A percentile compares a stretch with the other conserved stretches of the same genome.
Evolutionary conservation across 1,140 invertebrate species (phyloP).

Genomic region (Pinna nobilis): DNA sequence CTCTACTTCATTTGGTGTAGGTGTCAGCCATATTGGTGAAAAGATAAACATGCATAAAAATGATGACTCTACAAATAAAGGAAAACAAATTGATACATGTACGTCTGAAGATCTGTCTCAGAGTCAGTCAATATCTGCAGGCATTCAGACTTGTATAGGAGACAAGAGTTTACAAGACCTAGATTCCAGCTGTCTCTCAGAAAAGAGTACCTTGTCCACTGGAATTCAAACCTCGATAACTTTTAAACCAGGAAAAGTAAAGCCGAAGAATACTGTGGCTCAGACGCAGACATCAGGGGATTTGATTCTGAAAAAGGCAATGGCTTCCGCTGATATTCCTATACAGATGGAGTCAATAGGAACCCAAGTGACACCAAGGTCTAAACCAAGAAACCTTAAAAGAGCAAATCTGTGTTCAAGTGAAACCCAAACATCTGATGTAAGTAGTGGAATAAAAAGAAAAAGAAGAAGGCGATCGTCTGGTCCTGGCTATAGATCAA

Average conservation of each 20-base stretch:
- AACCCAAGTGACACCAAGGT: conserved; percentile 35
- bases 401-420: conserved; percentile 8
- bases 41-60: too few species aligned
- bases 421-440: conserved; percentile 20
- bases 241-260: conserved; percentile 12
- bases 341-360: conserved; percentile 35
- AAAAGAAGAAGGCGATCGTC: neutral
- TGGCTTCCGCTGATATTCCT: conserved; percentile 41
- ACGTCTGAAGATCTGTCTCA: neutral
- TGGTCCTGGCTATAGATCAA: neutral
- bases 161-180: conserved; percentile 1
- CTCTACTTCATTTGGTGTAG: too few species aligned
- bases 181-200: neutral
- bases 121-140: neutral
- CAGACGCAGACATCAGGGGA: conserved; percentile 38
- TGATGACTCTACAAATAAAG: too few species aligned
- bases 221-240: conserved; percentile 29
- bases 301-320: conserved; percentile 32
- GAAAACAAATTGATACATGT: too few species aligned
- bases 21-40: too few species aligned
- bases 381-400: conserved; percentile 8
- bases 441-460: neutral
- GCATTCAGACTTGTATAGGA: conserved; percentile 10
- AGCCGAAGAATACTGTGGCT: neutral
- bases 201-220: conserved; percentile 9